Evolutionary conservation across 2,888 invertebrate genomes (phyloP).

Genomic region (Parnassius apollo): DNA sequence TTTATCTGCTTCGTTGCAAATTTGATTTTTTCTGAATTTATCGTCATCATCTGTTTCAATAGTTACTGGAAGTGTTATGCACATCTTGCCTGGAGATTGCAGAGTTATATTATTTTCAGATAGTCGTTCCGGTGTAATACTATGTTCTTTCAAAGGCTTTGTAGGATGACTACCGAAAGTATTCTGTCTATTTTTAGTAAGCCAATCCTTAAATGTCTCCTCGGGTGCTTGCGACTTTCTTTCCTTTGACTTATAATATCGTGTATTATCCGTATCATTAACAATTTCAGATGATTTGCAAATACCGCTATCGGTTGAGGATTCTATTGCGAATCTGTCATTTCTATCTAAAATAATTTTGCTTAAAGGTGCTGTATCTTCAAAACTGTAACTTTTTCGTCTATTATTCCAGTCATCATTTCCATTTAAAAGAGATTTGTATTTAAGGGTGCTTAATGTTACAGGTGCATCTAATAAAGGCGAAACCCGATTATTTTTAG

Average conservation of each 20-base stretch:
- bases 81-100: slow-evolving; percentile 65
- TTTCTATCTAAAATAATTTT: slow-evolving; percentile 59
- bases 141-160: slow-evolving; percentile 50
- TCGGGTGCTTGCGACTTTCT: slow-evolving; percentile 47
- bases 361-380: slow-evolving; percentile 63
- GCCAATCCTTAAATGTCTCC: slow-evolving; percentile 70
- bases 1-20: slow-evolving; percentile 61
- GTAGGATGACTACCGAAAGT: slow-evolving; percentile 46
- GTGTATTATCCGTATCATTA: slow-evolving; percentile 54
- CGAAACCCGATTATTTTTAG: slow-evolving; percentile 52
- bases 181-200: slow-evolving; percentile 59
- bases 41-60: slow-evolving; percentile 52
- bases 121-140: slow-evolving; percentile 49
- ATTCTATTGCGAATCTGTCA: slow-evolving; percentile 82
- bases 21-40: slow-evolving; percentile 43
- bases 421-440: slow-evolving; percentile 66
- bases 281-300: slow-evolving; percentile 87
- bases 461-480: slow-evolving; percentile 64
- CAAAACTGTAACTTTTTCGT: slow-evolving; percentile 89
- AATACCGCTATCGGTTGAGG: slow-evolving; percentile 89
- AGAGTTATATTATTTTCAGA: slow-evolving; percentile 59
- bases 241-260: slow-evolving; percentile 41
- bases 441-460: slow-evolving; percentile 66
- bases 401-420: slow-evolving; percentile 85
- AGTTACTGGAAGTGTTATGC: slow-evolving; percentile 64